Evolutionary conservation across 2,888 invertebrate species (phyloP).

Genomic region (Brachyptera risi): DNA sequence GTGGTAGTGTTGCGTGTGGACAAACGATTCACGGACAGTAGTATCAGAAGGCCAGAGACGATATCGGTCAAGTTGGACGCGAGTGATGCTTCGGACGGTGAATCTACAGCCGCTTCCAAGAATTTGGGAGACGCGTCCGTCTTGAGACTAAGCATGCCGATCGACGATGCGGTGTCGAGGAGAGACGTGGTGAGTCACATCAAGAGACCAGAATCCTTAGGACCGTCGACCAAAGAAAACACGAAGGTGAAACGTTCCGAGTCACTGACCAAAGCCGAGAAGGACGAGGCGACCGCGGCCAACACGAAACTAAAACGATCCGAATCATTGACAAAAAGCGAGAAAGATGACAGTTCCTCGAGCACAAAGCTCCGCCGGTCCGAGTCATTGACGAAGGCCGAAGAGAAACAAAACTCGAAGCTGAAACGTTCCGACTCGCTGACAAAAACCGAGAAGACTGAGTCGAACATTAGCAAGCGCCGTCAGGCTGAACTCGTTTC

Average conservation of each 20-base stretch:
- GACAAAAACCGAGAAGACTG: slow-evolving; percentile 70
- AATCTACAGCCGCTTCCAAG: no score
- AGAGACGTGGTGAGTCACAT: no score
- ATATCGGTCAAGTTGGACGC: no score
- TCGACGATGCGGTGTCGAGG: no score
- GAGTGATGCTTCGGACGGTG: no score
- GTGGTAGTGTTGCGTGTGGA: no score
- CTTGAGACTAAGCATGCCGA: no score
- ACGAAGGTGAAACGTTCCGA: slow-evolving; percentile 8
- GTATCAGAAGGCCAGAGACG: no score
- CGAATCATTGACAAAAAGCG: slow-evolving; percentile 63
- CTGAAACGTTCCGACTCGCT: slow-evolving; percentile 59
- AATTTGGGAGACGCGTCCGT: no score
- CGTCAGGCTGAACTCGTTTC: slow-evolving; percentile 49
- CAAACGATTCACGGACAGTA: no score
- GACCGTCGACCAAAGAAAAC: neutral
- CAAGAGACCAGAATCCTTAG: neutral
- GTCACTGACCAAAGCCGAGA: no score
- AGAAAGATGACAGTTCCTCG: slow-evolving; percentile 66
- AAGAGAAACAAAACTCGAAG: slow-evolving; percentile 45
- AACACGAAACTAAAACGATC: slow-evolving; percentile 53
- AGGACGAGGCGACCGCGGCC: slow-evolving; percentile 33
- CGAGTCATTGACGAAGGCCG: slow-evolving; percentile 55
- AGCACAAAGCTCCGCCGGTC: slow-evolving; percentile 35
- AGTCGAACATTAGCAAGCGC: slow-evolving; percentile 71